Base-by-base conservation (phyloP, 92 coral and sea anemone genomes). In the Phenganax stokvisi region DNA sequence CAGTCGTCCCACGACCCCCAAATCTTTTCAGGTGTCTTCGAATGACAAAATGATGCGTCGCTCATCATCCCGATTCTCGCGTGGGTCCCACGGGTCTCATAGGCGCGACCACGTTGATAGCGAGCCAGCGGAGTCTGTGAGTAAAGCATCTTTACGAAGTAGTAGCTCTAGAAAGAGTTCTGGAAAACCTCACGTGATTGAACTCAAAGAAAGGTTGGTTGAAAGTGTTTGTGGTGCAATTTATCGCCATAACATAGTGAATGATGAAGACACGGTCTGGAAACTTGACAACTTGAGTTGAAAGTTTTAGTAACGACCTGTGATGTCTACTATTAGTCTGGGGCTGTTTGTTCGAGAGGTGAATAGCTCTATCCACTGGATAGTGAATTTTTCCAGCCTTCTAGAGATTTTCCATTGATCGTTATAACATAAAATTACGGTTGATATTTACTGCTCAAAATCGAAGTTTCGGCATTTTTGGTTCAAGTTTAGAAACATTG, bases 31-130 rank as follows among this genome's bases (percentile, higher is more conserved):
- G 44, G 6, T 57, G 68, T 51, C 67, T 8, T 3, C 81, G 17
- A 64, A 65, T 7, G 83, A 79, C 31, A 27, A 51, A 64, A 63
- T 51, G 74, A 64, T 51, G 7, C 72, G 37, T 12, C 83, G 61
- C 31, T 65, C 72, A 3, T 79, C 83, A 44, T 79, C 83, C 60
- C 71, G 83, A 37, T 79, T 63, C 83, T 79, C 83, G 73, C 73
- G 83, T 12, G 68, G 72, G 3, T 60, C 72, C 25, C 74, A 51
- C 56, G 83, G 83, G 15, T 79, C 83, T 20, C 62, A 53, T 29
- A 79, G 31, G 27, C 83, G 74, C 12, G 83, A 79, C 51, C 47
- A 28, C 57, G 47, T 56, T 59, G 83, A 63, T 54, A 64, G 37
- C 56, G 83, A 79, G n/a, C 62, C 73, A 12, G 47, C 62, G 67